These are phyloP conservation scores for Drosophila sp. DNA, from an alignment of 1,140 invertebrate genomes.

Conservation along the genomic window DNA sequence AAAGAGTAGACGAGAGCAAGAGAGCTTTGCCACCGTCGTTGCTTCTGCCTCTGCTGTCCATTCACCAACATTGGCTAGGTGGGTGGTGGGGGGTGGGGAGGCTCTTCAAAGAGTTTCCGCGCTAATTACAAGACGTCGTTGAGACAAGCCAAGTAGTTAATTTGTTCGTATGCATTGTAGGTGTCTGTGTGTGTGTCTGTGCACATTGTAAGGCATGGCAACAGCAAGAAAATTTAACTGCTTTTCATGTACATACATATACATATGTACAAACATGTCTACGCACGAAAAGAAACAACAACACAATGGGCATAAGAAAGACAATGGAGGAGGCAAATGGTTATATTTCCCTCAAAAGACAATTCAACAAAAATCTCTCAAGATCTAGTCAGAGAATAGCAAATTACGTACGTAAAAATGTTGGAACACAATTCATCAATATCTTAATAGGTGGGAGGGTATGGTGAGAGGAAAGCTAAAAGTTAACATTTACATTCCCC, in stretches of 20 bases:
- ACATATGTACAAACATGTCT: neutral
- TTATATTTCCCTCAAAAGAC: neutral
- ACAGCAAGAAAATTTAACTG: constrained; percentile 16
- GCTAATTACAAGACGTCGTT: constrained; percentile 75
- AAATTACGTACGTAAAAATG: neutral
- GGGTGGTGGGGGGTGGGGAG: constrained; percentile 11
- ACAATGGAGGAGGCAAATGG: constrained; percentile 1
- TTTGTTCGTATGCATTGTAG: constrained; percentile 54
- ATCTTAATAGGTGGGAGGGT: neutral
- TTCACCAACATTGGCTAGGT: constrained; percentile 48
- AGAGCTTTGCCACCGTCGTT: neutral
- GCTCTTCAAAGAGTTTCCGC: constrained; percentile 62
- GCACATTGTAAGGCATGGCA: constrained; percentile 15
- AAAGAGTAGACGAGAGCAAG: constrained; percentile 24
- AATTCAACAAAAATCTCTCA: constrained; percentile 7
- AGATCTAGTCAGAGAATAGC: constrained; percentile 11
- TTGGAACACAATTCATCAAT: neutral
- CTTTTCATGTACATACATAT: constrained; percentile 10
- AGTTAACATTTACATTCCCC: too few relatives aligned
- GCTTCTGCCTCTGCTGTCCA: constrained; percentile 39
- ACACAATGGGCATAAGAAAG: constrained; percentile 33
- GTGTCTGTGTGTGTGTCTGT: constrained; percentile 14
- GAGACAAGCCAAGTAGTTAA: constrained; percentile 75
- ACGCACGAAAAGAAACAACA: constrained; percentile 20
- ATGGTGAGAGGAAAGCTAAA: too few relatives aligned